Conservation (phyloP, 2,797 vertebrate genomes). For the Serranus cabrilla region DNA sequence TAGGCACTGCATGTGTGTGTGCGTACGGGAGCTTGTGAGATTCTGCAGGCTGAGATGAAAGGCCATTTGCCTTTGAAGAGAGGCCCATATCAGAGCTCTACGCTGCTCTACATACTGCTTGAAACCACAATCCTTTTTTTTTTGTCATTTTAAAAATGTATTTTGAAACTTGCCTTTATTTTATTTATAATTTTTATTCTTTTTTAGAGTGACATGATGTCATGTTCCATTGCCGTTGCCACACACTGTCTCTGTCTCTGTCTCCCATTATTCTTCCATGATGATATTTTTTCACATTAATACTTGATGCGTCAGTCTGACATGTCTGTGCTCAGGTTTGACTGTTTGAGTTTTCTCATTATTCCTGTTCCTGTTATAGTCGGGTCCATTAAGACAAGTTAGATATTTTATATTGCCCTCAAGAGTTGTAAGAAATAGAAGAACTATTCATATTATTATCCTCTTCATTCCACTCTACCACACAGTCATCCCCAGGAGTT, state of each 20-base stretch:
- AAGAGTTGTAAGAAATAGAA: conserved; percentile 49
- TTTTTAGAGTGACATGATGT: conserved; percentile 17
- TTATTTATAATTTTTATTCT: conserved; percentile 35
- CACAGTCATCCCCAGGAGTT: conserved; percentile 60
- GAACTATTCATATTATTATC: conserved; percentile 60
- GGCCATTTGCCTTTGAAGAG: conserved; percentile 66
- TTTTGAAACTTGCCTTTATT: conserved; percentile 42
- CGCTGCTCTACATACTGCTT: conserved; percentile 50
- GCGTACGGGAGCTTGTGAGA: conserved; percentile 45
- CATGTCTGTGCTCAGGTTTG: conserved; percentile 19
- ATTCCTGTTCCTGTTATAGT: conserved; percentile 24
- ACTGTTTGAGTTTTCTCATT: conserved; percentile 32
- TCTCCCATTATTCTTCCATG: neutral
- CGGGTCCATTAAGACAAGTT: conserved; percentile 50
- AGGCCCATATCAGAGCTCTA: conserved; percentile 54
- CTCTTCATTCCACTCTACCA: conserved; percentile 51
- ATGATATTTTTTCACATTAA: conserved; percentile 27
- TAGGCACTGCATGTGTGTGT: conserved; percentile 31
- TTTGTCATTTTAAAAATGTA: conserved; percentile 41
- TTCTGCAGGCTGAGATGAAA: conserved; percentile 68
- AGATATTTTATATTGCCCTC: conserved; percentile 58
- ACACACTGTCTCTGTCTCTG: conserved; percentile 11
- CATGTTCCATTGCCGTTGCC: conserved; percentile 37
- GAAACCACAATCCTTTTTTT: conserved; percentile 43
- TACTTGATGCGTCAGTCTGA: conserved; percentile 35